Percentiles rank a stretch among this genome's conserved stretches.
phyloP scores from a whole-genome alignment of 2,797 vertebrate genomes.

The Emydoidea blandingii region DNA sequence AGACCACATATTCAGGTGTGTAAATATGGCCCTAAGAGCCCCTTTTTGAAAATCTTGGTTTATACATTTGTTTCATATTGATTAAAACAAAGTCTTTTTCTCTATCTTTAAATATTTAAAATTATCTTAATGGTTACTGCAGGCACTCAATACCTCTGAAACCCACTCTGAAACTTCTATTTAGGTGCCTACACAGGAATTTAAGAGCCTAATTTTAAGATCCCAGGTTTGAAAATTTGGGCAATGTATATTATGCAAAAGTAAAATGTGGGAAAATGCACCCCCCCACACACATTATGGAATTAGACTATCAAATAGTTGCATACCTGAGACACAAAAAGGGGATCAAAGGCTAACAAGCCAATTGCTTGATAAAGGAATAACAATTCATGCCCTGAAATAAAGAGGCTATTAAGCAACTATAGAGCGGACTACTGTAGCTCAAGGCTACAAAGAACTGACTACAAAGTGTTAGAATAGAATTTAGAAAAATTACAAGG shows the following conservation, averaged over 20 bases:
- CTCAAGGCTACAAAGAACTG: constrained; percentile 46
- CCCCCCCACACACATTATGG: constrained; percentile 8
- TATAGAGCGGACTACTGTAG: constrained; percentile 38
- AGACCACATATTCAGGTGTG: neutral
- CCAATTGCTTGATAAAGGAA: constrained; percentile 60
- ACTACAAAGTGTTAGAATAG: constrained; percentile 55
- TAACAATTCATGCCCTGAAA: constrained; percentile 50
- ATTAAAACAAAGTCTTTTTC: neutral
- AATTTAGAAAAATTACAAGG: constrained; percentile 56
- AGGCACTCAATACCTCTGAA: neutral
- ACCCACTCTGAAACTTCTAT: neutral
- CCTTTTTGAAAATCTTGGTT: neutral
- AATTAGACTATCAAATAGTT: constrained; percentile 55
- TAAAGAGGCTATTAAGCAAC: constrained; percentile 61
- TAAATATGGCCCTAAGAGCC: neutral
- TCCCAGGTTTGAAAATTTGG: neutral
- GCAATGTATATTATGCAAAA: neutral
- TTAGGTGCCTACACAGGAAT: neutral
- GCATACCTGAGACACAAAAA: constrained; percentile 67
- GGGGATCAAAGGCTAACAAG: constrained; percentile 67
- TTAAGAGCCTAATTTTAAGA: neutral
- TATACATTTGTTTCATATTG: neutral
- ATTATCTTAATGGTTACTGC: neutral
- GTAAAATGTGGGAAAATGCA: neutral
- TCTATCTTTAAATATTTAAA: neutral